Base-by-base conservation (phyloP, 2,797 vertebrate species). In the Macrochelys suwanniensis region DNA sequence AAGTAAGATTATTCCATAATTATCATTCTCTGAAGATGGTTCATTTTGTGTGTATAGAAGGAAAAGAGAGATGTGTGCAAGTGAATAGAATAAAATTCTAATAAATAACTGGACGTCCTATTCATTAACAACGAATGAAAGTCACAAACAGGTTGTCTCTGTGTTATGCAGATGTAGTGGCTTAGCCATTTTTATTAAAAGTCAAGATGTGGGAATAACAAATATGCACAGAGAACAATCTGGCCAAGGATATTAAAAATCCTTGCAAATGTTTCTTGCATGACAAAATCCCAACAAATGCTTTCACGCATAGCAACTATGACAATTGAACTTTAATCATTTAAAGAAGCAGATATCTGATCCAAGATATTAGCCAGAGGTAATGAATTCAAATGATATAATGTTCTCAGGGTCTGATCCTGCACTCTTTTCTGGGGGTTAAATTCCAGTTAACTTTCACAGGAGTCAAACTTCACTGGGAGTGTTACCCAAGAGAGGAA, bases 171-270 rank as follows among this genome's bases (percentile, higher is more conserved):
- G 95, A 97, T 97, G 65, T 85, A 54, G 54, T 80, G 57, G 85
- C 90, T 96, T 93, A 96, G 91, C 84, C 84, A 12, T 93, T 97
- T 97, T 97, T 96, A 97, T 91, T 97, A 94, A 90, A 96, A 96
- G 88, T 85, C 79, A 87, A 96, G 93, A 90, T 3, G 26, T 87
- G 93, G 82, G 68, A 96, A 93, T 95, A 97, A 96, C 89, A 97
- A 97, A 93, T 95, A 90, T 88, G 57, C 83, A 87, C 85, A 89
- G 94, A 97, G 97, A 71, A 93, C 96, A 96, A 95, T 94, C 95
- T 97, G 4, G 19, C 76, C 93, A 91, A 97, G 97, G 97, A 98
- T 97, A 98, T 97, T 89, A 97, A 90, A 97, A 98, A 96, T 94
- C 96, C 78, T 86, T 96, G 94, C 76, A 79, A 94, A 92, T 93